Evolutionary conservation across 2,113 vertebrate species (phyloP).

Genomic region (Hymenochirus boettgeri): DNA sequence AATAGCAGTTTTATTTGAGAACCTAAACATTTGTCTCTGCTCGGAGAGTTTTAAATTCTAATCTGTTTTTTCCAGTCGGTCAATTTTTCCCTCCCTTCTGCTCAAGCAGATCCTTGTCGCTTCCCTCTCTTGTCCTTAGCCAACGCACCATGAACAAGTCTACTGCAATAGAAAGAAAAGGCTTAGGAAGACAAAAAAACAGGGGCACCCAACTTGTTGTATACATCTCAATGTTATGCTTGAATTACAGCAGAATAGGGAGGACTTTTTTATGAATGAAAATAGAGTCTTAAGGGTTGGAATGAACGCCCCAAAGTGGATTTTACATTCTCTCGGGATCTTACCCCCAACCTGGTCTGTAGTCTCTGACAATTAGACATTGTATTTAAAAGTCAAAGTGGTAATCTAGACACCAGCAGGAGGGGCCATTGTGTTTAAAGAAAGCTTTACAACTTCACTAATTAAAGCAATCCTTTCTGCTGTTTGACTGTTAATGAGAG

Average conservation of each 20-base stretch:
- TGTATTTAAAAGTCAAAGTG: slow-evolving; percentile 54
- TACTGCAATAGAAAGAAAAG: slow-evolving; percentile 9
- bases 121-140: slow-evolving; percentile 7
- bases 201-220: slow-evolving; percentile 51
- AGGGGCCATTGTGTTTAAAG: slow-evolving; percentile 53
- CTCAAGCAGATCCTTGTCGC: neutral
- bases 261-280: no score
- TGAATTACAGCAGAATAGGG: slow-evolving; percentile 53
- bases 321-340: slow-evolving; percentile 45
- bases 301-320: slow-evolving; percentile 39
- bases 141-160: slow-evolving; percentile 6
- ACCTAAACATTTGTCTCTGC: slow-evolving; percentile 21
- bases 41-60: slow-evolving; percentile 9
- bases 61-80: slow-evolving; percentile 18
- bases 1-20: slow-evolving; percentile 4
- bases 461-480: slow-evolving; percentile 65
- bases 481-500: slow-evolving; percentile 56
- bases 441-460: slow-evolving; percentile 61
- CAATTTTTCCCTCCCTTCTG: slow-evolving; percentile 21
- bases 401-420: slow-evolving; percentile 62
- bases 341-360: slow-evolving; percentile 32
- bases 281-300: slow-evolving; percentile 47
- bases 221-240: slow-evolving; percentile 54
- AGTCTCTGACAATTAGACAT: slow-evolving; percentile 50
- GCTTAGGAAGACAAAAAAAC: neutral